A percentile compares a stretch with the other conserved stretches of the same genome.
Evolutionary conservation across 2,888 invertebrate species (phyloP).

Genomic region (Chloroclysta siterata): DNA sequence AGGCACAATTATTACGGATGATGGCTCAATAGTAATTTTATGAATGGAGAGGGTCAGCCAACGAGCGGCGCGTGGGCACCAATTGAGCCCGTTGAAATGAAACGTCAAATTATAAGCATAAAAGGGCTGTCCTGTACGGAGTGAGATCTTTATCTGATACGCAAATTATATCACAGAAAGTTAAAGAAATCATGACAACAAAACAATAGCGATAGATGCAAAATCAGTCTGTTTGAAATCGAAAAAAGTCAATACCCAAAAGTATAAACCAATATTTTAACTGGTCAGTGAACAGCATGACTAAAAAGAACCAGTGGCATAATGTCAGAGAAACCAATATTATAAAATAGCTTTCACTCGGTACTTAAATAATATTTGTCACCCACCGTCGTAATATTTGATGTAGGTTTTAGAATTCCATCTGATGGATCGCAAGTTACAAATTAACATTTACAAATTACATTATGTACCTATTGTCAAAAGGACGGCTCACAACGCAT

Average conservation of each 20-base stretch:
- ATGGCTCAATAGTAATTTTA: slow-evolving; percentile 76
- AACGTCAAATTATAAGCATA: slow-evolving; percentile 69
- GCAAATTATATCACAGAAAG: background rate
- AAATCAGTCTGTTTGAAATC: background rate
- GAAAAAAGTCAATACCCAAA: background rate
- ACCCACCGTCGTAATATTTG: too few species aligned
- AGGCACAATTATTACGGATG: slow-evolving; percentile 66
- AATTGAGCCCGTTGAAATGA: slow-evolving; percentile 74
- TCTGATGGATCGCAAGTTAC: too few species aligned
- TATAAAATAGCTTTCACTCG: background rate
- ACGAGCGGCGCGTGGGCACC: slow-evolving; percentile 71
- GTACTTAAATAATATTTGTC: background rate
- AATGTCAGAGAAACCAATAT: background rate
- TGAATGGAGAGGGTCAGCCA: slow-evolving; percentile 69
- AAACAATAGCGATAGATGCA: background rate
- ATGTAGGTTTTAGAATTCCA: too few species aligned
- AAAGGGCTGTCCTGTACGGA: slow-evolving; percentile 56
- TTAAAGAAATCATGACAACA: background rate
- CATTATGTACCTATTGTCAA: too few species aligned
- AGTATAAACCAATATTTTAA: background rate
- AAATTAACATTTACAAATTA: background rate
- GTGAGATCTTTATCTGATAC: background rate
- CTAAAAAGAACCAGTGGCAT: background rate
- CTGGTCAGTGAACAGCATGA: too few species aligned
- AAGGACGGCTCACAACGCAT: too few species aligned